Evolutionary conservation across 2,888 invertebrate genomes (phyloP).

Genomic region (Andrena dorsata): DNA sequence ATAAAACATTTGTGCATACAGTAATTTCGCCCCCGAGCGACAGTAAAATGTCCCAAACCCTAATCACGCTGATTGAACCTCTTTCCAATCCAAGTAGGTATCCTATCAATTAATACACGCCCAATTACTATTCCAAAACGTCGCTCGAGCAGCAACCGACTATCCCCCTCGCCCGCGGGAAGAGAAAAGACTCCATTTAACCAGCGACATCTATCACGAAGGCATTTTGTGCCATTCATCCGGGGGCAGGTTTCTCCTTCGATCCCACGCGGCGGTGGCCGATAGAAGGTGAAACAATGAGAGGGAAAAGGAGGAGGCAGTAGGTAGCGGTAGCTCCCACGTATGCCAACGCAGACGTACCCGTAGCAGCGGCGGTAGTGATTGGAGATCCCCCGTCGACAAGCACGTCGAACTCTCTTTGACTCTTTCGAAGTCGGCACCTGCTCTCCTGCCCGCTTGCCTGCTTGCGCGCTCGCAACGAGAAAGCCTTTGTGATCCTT

Average conservation of each 20-base stretch:
- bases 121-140: neutral
- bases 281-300: slow-evolving; percentile 59
- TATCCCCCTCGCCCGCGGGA: neutral
- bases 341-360: slow-evolving; percentile 38
- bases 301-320: slow-evolving; percentile 36
- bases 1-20: no score
- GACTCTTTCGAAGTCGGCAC: slow-evolving; percentile 73
- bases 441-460: slow-evolving; percentile 70
- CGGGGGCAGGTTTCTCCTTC: slow-evolving; percentile 10
- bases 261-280: slow-evolving; percentile 48
- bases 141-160: neutral
- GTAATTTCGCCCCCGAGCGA: no score
- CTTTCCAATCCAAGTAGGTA: no score
- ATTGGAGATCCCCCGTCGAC: slow-evolving; percentile 76
- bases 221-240: slow-evolving; percentile 14
- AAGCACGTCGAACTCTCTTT: slow-evolving; percentile 71
- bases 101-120: neutral
- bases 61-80: no score
- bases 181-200: neutral
- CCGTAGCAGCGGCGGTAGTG: slow-evolving; percentile 50
- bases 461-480: slow-evolving; percentile 42
- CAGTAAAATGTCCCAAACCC: no score
- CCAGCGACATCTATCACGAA: slow-evolving; percentile 16
- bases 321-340: slow-evolving; percentile 45
- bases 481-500: slow-evolving; percentile 69